Evolutionary conservation across 2,113 vertebrate species (phyloP).

Genomic region (Lasiurus cinereus): DNA sequence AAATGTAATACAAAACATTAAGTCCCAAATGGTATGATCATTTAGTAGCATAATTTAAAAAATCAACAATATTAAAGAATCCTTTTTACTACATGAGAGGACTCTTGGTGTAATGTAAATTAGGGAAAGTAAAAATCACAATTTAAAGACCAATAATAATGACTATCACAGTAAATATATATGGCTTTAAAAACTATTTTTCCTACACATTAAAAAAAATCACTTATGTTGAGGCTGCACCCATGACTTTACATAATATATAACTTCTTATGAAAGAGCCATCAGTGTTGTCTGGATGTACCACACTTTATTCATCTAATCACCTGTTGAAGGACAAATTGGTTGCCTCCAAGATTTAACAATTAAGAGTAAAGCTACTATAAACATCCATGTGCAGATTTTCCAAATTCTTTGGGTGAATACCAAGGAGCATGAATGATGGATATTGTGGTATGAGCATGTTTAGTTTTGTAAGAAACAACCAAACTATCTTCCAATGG

Average conservation of each 20-base stretch:
- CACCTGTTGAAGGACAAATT: background rate
- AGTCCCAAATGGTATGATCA: background rate
- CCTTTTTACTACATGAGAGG: background rate
- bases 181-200: conserved; percentile 26
- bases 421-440: background rate
- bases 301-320: background rate
- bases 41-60: conserved; percentile 39
- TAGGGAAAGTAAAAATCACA: background rate
- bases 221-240: background rate
- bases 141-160: background rate
- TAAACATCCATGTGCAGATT: background rate
- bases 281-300: background rate
- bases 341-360: background rate
- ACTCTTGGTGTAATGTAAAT: background rate
- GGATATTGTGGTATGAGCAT: background rate
- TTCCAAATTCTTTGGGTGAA: conserved; percentile 9
- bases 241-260: background rate
- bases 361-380: conserved; percentile 20
- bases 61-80: background rate
- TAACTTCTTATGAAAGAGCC: background rate
- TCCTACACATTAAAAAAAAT: conserved; percentile 22
- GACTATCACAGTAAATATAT: conserved; percentile 17
- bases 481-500: background rate
- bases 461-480: background rate
- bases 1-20: background rate